Base-by-base conservation (phyloP, 2,113 vertebrate genomes). In the Dipodomys stephensi region DNA sequence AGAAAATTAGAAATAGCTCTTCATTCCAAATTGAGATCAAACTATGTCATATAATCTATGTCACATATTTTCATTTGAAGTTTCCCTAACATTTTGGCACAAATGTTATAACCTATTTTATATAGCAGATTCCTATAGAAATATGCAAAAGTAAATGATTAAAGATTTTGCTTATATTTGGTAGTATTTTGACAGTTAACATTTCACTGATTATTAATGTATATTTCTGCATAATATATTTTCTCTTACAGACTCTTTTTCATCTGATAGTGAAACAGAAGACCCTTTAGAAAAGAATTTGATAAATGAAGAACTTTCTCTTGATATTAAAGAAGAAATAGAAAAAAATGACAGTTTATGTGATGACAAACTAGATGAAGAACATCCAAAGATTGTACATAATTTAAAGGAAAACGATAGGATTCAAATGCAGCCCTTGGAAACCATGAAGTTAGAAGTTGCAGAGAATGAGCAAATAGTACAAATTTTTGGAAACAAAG, bases 211-310 rank as follows among this genome's bases (percentile, higher is more conserved):
- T 64, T 81, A 78, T 90, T 79, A 82, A 46, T 23, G 8, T 81
- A 49, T 80, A 87, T 84, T 32, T 44, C 44, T 91, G 65, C 32
- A 18, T 95, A 82, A 92, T 46, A 27, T 94, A 30, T 92, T 95
- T 97, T 32, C 3, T 93, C 35, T 96, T 97, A 15, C 95, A 98
- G 98, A 98, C 87, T 98, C 98, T 49, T 97, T 97, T 83, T 98
- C 99, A 2, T 99, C 99, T 53, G 98, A 99, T 30, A 98, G 98
- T 94, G 98, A 99, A 95, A 94, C 97, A 96, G 98, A 98, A 97
- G 97, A 99, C 77, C 92, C 96, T 93, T 96, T 98, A 74, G 98
- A 98, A 87, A 98, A 99, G 96, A 99, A 97, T 94, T 96, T 94
- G 0, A 94, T 98, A 4, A 99, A 98, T 98, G 98, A 98, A 97